Percentiles rank a stretch among this genome's conserved stretches.
Evolutionary conservation across 2,113 vertebrate genomes (phyloP).

Genomic region (Penelope pileata): DNA sequence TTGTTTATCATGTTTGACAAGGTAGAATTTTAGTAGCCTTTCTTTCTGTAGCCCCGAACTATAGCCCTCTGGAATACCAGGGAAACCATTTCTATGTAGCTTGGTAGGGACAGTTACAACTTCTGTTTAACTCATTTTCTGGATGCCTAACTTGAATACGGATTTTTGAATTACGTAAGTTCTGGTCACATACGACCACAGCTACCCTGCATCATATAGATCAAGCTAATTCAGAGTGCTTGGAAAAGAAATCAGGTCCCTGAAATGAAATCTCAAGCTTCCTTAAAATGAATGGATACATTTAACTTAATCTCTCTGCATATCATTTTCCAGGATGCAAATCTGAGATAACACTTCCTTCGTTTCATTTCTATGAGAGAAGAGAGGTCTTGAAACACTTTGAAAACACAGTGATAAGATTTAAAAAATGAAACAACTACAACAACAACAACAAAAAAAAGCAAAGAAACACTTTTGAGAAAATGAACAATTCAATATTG

Average conservation of each 20-base stretch:
- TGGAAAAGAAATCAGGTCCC: slow-evolving; percentile 40
- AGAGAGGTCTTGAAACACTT: background rate
- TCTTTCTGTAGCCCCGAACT: background rate
- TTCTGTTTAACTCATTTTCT: slow-evolving; percentile 43
- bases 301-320: slow-evolving; percentile 9
- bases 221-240: background rate
- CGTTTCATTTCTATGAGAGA: background rate
- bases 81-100: background rate
- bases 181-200: background rate
- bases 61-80: background rate
- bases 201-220: background rate
- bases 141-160: background rate
- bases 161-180: background rate
- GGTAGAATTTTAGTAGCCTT: background rate
- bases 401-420: background rate
- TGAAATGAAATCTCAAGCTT: background rate
- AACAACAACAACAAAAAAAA: background rate
- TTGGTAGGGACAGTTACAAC: background rate
- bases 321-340: background rate
- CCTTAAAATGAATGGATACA: background rate
- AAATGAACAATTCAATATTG: background rate
- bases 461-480: background rate
- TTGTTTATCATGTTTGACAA: background rate
- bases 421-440: too few species aligned
- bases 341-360: slow-evolving; percentile 7